These are phyloP conservation scores for Drosophila tripunctata DNA, from an alignment of 2,888 invertebrate species.

Conservation along the genomic window DNA sequence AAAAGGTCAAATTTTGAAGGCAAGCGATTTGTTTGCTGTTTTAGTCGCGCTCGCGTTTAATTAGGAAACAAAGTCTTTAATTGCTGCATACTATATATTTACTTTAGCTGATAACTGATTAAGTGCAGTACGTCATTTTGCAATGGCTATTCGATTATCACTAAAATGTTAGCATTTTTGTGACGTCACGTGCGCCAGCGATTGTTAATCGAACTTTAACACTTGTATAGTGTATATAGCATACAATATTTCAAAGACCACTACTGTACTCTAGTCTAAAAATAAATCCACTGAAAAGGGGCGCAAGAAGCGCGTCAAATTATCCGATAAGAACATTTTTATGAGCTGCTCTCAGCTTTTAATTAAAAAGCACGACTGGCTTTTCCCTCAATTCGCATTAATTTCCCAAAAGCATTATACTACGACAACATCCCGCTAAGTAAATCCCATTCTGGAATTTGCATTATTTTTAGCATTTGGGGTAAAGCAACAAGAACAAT, in stretches of 20 bases:
- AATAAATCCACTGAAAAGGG: slow-evolving; percentile 12
- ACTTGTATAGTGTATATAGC: background rate
- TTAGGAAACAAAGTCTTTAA: slow-evolving; percentile 65
- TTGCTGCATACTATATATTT: slow-evolving; percentile 2
- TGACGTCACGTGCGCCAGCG: slow-evolving; percentile 48
- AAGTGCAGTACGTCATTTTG: slow-evolving; percentile 20
- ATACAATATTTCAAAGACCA: background rate
- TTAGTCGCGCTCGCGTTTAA: slow-evolving; percentile 50
- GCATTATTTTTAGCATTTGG: slow-evolving; percentile 1
- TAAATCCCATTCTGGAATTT: slow-evolving; percentile 42
- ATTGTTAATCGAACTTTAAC: slow-evolving; percentile 26
- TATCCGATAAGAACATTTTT: slow-evolving; percentile 52
- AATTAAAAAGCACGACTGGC: slow-evolving; percentile 43
- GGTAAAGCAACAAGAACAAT: background rate
- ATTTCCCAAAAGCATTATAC: slow-evolving; percentile 5
- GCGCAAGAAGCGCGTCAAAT: slow-evolving; percentile 20
- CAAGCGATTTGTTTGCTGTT: slow-evolving; percentile 58
- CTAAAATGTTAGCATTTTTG: background rate
- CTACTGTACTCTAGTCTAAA: slow-evolving; percentile 8
- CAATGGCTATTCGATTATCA: slow-evolving; percentile 5
- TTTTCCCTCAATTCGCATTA: slow-evolving; percentile 20
- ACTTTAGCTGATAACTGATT: slow-evolving; percentile 2
- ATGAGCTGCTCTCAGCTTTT: slow-evolving; percentile 46
- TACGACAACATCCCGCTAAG: slow-evolving; percentile 5
- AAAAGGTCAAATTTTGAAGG: slow-evolving; percentile 75